phyloP scores from a whole-genome alignment of 2,113 vertebrate species.

The Solea senegalensis region DNA sequence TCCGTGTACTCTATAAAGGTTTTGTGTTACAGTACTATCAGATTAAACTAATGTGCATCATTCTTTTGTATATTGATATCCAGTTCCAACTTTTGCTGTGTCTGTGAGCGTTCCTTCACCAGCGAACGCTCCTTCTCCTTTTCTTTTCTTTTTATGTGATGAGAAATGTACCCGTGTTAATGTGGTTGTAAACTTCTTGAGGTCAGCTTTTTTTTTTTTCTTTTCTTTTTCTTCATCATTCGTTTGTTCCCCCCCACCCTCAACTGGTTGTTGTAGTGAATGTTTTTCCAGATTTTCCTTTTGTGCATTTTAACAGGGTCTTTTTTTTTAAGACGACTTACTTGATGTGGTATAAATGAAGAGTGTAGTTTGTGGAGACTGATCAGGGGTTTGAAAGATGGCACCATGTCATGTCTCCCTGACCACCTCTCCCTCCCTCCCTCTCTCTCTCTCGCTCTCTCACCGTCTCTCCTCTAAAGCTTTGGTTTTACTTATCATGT shows the following conservation, averaged over 20 bases:
- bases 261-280: conserved; percentile 78
- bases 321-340: conserved; percentile 64
- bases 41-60: conserved; percentile 82
- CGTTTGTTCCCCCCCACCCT: conserved; percentile 32
- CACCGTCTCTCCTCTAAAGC: conserved; percentile 64
- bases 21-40: conserved; percentile 86
- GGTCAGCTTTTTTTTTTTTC: conserved; percentile 76
- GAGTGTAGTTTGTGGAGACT: conserved; percentile 70
- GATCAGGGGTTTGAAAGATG: conserved; percentile 59
- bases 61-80: conserved; percentile 82
- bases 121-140: conserved; percentile 63
- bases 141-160: conserved; percentile 75
- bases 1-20: conserved; percentile 85
- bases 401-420: conserved; percentile 63
- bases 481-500: conserved; percentile 78
- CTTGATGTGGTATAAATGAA: conserved; percentile 76
- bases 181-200: conserved; percentile 84
- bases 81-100: conserved; percentile 81
- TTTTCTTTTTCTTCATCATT: conserved; percentile 37
- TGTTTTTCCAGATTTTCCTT: conserved; percentile 67
- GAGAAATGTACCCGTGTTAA: conserved; percentile 82
- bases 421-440: conserved; percentile 58
- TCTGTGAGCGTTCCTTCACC: conserved; percentile 70
- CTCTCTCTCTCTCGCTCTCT: conserved; percentile 29
- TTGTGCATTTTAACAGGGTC: conserved; percentile 79